Conservation (phyloP, 2,888 invertebrate genomes). For the Drosophila limbata region DNA sequence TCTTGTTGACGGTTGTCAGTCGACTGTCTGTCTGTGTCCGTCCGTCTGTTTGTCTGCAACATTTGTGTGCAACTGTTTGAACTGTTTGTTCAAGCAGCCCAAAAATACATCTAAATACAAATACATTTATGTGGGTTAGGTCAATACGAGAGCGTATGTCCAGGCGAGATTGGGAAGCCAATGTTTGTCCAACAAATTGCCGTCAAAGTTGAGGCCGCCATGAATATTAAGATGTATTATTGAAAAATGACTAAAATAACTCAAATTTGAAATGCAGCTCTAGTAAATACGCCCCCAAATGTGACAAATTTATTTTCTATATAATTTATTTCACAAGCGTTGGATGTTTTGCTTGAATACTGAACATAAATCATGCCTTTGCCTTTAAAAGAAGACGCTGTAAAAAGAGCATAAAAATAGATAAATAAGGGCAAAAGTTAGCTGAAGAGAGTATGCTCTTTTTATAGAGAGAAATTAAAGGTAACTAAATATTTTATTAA, state of each 20-base stretch:
- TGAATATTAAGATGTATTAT: slow-evolving; percentile 9
- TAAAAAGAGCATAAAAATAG: slow-evolving; percentile 12
- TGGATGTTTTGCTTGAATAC: slow-evolving; percentile 16
- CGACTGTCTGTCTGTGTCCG: slow-evolving; percentile 15
- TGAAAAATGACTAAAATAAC: slow-evolving; percentile 35
- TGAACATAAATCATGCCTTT: slow-evolving; percentile 66
- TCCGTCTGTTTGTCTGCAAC: slow-evolving; percentile 46
- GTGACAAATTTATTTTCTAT: slow-evolving; percentile 59
- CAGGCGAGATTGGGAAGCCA: slow-evolving; percentile 21
- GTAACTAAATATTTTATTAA: no score
- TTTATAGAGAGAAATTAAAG: neutral
- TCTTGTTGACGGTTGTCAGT: slow-evolving; percentile 57
- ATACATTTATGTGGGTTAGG: slow-evolving; percentile 70
- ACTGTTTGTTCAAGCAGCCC: slow-evolving; percentile 43
- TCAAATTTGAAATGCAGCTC: slow-evolving; percentile 16
- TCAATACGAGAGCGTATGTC: slow-evolving; percentile 46
- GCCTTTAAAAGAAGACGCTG: slow-evolving; percentile 20
- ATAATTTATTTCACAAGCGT: slow-evolving; percentile 60
- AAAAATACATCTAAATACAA: slow-evolving; percentile 26
- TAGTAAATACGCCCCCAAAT: slow-evolving; percentile 22
- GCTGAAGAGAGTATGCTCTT: neutral
- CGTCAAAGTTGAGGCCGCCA: slow-evolving; percentile 46
- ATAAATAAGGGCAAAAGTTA: neutral
- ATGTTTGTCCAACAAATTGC: slow-evolving; percentile 48
- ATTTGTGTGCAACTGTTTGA: slow-evolving; percentile 74